Base-by-base conservation (phyloP, 2,888 invertebrate genomes). In the Coleophora flavipennella region DNA sequence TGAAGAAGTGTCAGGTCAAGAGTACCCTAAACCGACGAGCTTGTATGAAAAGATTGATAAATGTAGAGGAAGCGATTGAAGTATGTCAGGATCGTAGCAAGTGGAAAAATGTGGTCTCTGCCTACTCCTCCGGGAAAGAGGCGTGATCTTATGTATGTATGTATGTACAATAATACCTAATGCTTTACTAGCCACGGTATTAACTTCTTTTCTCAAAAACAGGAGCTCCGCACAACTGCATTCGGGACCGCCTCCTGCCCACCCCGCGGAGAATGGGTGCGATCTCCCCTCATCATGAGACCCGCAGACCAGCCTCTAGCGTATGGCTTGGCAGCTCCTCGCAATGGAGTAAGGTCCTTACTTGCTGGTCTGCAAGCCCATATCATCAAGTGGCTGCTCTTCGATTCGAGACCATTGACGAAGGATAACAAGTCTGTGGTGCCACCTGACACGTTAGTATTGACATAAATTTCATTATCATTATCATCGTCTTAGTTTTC, bases 251-350 rank as follows among this genome's bases (percentile, higher is more conserved):
- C 90, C 0, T 87, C 89, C 0, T 89, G 89, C 42, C 90, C 91
- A 2, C 89, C 91, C n/a, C 81, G 90, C 11, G 88, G 88, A 0
- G 92, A 92, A 66, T 92, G 92, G 92, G 75, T 90, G 13, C 81
- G 91, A 35, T 91, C 92, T 1, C 87, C 91, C 0, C 75, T 92
- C n/a, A 69, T 86, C 12, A 87, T 91, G 67, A 84, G 89, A 29
- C 79, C 89, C 0, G 78, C 88, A 0, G 86, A 86, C 33, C 87
- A 86, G 44, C 76, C 78, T 1, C 62, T 89, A n/a, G 84, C 87
- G 0, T 92, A 89, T 53, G 91, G 91, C 0, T 66, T 92, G 11
- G 84, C 87, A 13, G 88, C 89, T 3, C 88, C 91, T 0, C 79
- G 91, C 7, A 92, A 92, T 53, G 89, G 88, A 1, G 88, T 89